phyloP scores from a whole-genome alignment of 2,113 vertebrate genomes.

The Martes martes region DNA sequence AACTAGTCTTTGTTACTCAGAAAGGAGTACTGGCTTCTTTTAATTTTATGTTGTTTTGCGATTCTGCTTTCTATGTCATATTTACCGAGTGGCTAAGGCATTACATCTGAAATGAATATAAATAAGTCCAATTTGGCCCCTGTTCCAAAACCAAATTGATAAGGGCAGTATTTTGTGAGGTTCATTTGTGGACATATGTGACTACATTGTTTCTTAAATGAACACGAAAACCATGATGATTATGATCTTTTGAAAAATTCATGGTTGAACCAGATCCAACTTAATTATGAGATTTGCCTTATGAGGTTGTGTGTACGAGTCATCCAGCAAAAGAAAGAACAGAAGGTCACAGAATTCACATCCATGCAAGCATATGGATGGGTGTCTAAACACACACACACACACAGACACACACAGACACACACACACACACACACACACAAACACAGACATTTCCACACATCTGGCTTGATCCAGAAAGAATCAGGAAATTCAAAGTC shows the following conservation, averaged over 20 bases:
- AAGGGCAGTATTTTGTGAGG: conserved; percentile 37
- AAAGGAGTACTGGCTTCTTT: conserved; percentile 27
- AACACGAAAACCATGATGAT: conserved; percentile 56
- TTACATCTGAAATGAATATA: conserved; percentile 68
- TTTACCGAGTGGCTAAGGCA: conserved; percentile 45
- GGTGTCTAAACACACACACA: conserved; percentile 36
- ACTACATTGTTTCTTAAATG: conserved; percentile 69
- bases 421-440: background rate
- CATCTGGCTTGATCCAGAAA: conserved; percentile 53
- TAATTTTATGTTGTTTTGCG: conserved; percentile 17
- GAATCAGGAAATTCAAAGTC: conserved; percentile 45
- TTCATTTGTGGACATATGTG: conserved; percentile 65
- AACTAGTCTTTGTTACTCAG: background rate
- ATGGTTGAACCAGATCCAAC: conserved; percentile 72
- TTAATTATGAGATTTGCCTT: conserved; percentile 72
- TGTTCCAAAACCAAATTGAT: conserved; percentile 58
- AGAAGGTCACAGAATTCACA: conserved; percentile 69
- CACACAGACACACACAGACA: background rate
- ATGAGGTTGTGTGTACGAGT: conserved; percentile 64
- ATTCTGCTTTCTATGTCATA: conserved; percentile 49
- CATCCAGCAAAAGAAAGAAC: conserved; percentile 68
- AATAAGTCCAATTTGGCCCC: conserved; percentile 53
- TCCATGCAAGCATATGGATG: conserved; percentile 7
- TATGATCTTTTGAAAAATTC: conserved; percentile 69
- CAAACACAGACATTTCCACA: conserved; percentile 24